phyloP scores from a whole-genome alignment of 2,888 invertebrate species.

The Troglohyphantes excavatus region DNA sequence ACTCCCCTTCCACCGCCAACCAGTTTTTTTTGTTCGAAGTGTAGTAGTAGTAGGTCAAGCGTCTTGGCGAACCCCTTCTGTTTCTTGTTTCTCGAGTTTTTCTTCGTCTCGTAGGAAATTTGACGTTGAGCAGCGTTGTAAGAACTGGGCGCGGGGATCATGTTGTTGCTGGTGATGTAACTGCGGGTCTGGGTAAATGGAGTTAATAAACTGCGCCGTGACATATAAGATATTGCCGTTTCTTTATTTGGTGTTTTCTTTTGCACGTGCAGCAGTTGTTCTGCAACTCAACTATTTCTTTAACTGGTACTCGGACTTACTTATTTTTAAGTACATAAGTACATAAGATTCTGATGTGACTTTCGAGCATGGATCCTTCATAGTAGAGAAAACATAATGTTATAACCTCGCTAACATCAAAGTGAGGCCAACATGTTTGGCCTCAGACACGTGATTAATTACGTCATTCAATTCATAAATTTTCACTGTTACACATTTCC shows the following conservation, averaged over 20 bases:
- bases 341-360: no score
- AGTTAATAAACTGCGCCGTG: not conserved
- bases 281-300: no score
- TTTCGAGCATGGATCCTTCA: no score
- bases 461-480: no score
- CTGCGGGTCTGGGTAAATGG: not conserved
- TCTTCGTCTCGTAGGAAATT: conserved; percentile 11
- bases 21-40: conserved; percentile 5
- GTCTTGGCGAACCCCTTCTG: conserved; percentile 39
- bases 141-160: conserved; percentile 4
- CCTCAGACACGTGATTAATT: no score
- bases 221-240: not conserved
- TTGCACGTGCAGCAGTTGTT: not conserved
- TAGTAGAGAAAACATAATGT: no score
- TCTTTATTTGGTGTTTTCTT: not conserved
- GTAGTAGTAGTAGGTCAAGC: conserved; percentile 60
- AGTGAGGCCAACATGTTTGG: no score
- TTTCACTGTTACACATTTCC: no score
- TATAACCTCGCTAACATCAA: no score
- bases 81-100: not conserved
- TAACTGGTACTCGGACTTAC: no score
- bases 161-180: not conserved
- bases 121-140: conserved; percentile 54
- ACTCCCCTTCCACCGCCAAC: conserved; percentile 57
- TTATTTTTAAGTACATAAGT: no score